Evolutionary conservation across 2,113 vertebrate genomes (phyloP).

Genomic region (Lasiurus borealis): DNA sequence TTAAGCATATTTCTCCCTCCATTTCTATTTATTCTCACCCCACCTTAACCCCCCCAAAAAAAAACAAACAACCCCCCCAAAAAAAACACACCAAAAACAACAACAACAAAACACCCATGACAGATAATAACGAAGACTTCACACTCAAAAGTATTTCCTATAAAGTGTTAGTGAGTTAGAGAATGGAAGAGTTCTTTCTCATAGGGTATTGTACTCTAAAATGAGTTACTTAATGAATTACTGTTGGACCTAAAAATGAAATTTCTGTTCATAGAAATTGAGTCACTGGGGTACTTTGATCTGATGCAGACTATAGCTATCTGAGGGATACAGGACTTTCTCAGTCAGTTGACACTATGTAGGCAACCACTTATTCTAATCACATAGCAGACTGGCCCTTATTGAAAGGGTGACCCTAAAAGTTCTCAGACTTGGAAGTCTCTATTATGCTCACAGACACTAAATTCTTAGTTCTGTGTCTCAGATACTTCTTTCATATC

Average conservation of each 20-base stretch:
- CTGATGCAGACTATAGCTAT: background rate
- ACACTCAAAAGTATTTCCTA: background rate
- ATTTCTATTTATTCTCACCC: background rate
- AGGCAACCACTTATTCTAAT: background rate
- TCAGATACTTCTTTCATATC: conserved; percentile 4
- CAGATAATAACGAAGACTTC: too few species aligned
- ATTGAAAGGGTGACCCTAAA: background rate
- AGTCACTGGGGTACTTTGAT: conserved; percentile 34
- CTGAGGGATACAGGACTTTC: background rate
- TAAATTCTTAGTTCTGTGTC: background rate
- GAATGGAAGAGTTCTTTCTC: conserved; percentile 25
- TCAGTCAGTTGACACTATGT: background rate
- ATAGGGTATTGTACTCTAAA: background rate
- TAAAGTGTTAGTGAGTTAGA: background rate
- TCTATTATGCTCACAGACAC: background rate
- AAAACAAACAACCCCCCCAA: too few species aligned
- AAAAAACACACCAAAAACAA: background rate
- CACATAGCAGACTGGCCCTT: background rate
- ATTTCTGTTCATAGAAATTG: conserved; percentile 22
- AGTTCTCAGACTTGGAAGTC: background rate
- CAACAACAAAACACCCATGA: background rate
- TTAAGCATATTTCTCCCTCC: background rate
- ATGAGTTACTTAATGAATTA: conserved; percentile 32
- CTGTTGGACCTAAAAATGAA: conserved; percentile 4
- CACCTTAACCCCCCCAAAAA: too few species aligned